These are phyloP conservation scores for Invenusta paracnida DNA, from an alignment of 2,888 invertebrate genomes.

Conservation along the genomic window DNA sequence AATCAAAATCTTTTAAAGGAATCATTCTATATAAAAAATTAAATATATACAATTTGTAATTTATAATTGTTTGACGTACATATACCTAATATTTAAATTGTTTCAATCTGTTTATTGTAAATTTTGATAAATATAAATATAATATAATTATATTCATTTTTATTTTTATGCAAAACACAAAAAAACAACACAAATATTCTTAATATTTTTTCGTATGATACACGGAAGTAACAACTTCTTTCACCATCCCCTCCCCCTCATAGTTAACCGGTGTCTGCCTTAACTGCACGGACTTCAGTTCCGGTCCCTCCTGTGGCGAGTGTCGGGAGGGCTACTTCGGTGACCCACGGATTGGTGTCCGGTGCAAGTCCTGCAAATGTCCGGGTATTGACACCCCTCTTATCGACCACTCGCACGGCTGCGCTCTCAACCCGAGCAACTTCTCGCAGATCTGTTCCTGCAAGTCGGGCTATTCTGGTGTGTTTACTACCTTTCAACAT, in stretches of 20 bases:
- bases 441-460: constrained; percentile 75
- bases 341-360: constrained; percentile 82
- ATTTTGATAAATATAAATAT: no score
- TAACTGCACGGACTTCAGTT: constrained; percentile 78
- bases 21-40: no score
- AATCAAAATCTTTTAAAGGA: no score
- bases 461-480: constrained; percentile 55
- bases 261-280: constrained; percentile 74
- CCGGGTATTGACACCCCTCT: constrained; percentile 78
- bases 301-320: constrained; percentile 81
- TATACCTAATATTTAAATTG: no score
- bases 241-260: background rate
- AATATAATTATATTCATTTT: no score
- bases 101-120: no score
- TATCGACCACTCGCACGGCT: constrained; percentile 80
- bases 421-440: constrained; percentile 75
- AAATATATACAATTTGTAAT: no score
- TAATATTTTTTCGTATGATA: no score
- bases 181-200: no score
- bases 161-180: no score
- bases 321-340: constrained; percentile 86
- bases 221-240: no score
- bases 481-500: constrained; percentile 17
- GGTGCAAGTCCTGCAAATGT: constrained; percentile 88
- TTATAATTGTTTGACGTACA: no score